phyloP scores from a whole-genome alignment of 2,888 invertebrate species.

The Uropetala carovei region DNA sequence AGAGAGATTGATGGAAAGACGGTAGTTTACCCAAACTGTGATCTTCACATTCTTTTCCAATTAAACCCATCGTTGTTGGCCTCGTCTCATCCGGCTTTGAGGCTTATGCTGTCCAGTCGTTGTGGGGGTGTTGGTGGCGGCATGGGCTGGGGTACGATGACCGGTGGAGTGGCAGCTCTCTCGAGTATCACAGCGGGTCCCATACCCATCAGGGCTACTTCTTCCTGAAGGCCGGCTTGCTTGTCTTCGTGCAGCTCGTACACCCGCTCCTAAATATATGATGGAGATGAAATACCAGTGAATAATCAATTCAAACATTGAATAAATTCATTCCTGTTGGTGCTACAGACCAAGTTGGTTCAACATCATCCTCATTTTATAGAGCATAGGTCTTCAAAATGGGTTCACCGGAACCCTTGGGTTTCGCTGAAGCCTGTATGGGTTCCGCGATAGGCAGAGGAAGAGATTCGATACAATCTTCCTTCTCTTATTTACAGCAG shows the following conservation, averaged over 20 bases:
- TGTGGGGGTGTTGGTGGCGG: slow-evolving; percentile 78
- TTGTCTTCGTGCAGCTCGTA: slow-evolving; percentile 73
- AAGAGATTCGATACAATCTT: too few relatives aligned
- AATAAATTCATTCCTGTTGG: too few relatives aligned
- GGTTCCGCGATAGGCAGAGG: too few relatives aligned
- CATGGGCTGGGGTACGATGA: slow-evolving; percentile 49
- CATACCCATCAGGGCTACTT: slow-evolving; percentile 82
- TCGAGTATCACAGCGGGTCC: slow-evolving; percentile 77
- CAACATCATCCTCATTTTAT: too few relatives aligned
- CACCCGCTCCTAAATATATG: slow-evolving; percentile 78
- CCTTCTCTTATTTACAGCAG: too few relatives aligned
- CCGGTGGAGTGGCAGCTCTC: slow-evolving; percentile 76
- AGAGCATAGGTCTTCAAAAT: too few relatives aligned
- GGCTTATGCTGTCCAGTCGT: slow-evolving; percentile 77
- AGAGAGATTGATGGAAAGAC: slow-evolving; percentile 42
- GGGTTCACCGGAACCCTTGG: too few relatives aligned
- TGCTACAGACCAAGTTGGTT: too few relatives aligned
- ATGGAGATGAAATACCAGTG: too few relatives aligned
- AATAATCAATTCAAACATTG: too few relatives aligned
- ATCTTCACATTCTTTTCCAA: slow-evolving; percentile 27
- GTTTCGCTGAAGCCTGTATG: too few relatives aligned
- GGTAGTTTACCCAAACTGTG: slow-evolving; percentile 42
- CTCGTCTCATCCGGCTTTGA: slow-evolving; percentile 68
- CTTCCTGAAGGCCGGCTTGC: slow-evolving; percentile 79
- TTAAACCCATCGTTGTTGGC: not conserved